Evolutionary conservation across 2,113 vertebrate genomes (phyloP), one percentile per base, ranked within the genome.

Genomic region (Tachycineta bicolor): DNA sequence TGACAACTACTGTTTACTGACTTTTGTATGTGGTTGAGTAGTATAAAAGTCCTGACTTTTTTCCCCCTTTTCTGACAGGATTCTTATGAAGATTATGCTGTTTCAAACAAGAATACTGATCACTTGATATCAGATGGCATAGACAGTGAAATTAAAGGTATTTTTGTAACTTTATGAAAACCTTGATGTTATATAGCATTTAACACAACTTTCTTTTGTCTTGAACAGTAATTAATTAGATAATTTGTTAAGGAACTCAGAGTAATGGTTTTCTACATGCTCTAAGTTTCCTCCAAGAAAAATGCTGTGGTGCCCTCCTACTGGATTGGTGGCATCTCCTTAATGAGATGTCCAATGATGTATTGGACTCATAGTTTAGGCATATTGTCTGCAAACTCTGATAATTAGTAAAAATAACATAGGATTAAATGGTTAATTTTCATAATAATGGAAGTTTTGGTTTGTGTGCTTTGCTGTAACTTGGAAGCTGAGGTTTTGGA

Each of bases 131-230:
- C 98, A 59, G 98, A 99, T 94, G 95, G 95, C 62, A 94, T 98
- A 82, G 97, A 98, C 79, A 95, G 97, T 78, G 95, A 98, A 93
- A 97, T 98, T 18, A 98, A 98, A 98, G 99, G 98, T 99, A 97
- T 96, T 96, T 94, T 71, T 94, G 21, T 82, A 93, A 90, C n/a
- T 96, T 94, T 10, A 20, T 95, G 9, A 37, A 77, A 90, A 63
- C 9, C 69, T 49, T 78, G 19, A 17, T 78, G 11, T 64, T 23
- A 19, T 23, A 19, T 0, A 77, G 25, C 6, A 33, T 70, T 90
- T 92, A 37, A 37, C 44, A 41, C 7, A 89, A 19, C 10, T 41
- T 10, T 70, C 16, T 68, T 9, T 14, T 49, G 34, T 84, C 34
- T 94, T 76, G 33, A 26, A 26, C 31, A 53, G 26, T 62, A 76